phyloP scores from a whole-genome alignment of 2,797 vertebrate genomes.

The Pangasius larnaudii region DNA sequence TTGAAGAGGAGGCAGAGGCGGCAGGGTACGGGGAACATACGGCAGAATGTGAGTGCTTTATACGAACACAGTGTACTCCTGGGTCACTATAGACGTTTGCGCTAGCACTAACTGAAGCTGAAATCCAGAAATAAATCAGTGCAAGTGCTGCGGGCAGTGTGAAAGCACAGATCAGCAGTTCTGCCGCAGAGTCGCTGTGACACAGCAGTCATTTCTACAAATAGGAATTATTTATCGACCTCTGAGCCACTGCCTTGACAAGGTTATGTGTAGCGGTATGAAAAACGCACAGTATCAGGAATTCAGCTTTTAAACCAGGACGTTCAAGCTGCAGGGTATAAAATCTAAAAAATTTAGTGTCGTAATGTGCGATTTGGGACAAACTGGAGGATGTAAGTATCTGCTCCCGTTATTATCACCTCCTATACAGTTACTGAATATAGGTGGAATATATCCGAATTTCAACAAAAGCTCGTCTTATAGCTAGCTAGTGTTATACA shows the following conservation, averaged over 20 bases:
- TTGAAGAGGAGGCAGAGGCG: constrained; percentile 72
- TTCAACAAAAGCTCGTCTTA: neutral
- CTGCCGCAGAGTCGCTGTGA: neutral
- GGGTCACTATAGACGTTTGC: neutral
- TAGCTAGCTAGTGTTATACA: neutral
- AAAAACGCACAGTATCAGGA: neutral
- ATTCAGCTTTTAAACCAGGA: neutral
- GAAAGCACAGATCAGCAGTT: neutral
- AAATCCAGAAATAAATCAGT: constrained; percentile 6
- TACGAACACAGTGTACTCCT: neutral
- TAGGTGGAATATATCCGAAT: neutral
- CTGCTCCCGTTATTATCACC: neutral
- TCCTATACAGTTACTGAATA: neutral
- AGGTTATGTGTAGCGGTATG: neutral
- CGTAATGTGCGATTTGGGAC: neutral
- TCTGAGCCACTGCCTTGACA: neutral
- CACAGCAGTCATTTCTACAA: constrained; percentile 1
- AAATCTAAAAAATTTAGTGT: neutral
- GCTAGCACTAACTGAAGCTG: neutral
- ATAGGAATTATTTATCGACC: neutral
- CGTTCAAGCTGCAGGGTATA: neutral
- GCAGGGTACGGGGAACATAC: constrained; percentile 74
- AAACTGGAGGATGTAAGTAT: neutral
- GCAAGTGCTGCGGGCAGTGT: neutral
- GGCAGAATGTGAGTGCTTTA: constrained; percentile 79